A percentile compares a stretch with the other conserved stretches of the same genome.
Evolutionary conservation across 1,140 invertebrate species (phyloP).

Genomic region (Thalassaphorura encarpata): DNA sequence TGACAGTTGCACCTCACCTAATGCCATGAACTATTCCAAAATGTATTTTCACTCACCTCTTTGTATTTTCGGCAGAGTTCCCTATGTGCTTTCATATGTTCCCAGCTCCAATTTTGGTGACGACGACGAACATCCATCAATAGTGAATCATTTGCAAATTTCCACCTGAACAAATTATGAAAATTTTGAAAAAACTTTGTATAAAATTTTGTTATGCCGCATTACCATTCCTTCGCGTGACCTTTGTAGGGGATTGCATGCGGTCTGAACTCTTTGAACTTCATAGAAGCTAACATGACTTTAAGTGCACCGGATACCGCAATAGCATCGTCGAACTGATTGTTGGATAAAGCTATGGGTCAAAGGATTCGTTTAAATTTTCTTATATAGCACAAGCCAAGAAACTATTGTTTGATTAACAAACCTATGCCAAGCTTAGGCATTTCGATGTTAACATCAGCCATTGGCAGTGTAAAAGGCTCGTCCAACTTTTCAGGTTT

Average conservation of each 20-base stretch:
- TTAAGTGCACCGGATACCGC: not conserved
- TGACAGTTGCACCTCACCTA: too few relatives aligned
- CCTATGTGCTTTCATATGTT: not conserved
- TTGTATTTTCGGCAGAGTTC: not conserved
- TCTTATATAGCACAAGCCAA: not conserved
- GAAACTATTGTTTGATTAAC: too few relatives aligned
- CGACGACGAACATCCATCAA: constrained; percentile 66
- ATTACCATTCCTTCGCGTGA: not conserved
- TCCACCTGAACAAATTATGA: constrained; percentile 54
- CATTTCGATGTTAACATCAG: not conserved
- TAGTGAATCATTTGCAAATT: constrained; percentile 74
- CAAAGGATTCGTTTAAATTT: not conserved
- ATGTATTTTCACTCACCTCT: too few relatives aligned
- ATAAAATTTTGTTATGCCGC: not conserved
- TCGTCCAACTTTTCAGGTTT: not conserved
- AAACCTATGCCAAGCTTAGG: not conserved
- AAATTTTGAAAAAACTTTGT: not conserved
- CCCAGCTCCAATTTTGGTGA: constrained; percentile 33
- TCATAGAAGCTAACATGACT: not conserved
- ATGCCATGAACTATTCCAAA: too few relatives aligned
- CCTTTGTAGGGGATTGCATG: not conserved
- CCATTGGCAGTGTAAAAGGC: not conserved
- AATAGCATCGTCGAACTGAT: not conserved
- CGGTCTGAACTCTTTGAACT: not conserved
- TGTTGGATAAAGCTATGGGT: not conserved